These are phyloP conservation scores for Oceanodroma tethys DNA, from an alignment of 2,113 vertebrate genomes.

Conservation along the genomic window DNA sequence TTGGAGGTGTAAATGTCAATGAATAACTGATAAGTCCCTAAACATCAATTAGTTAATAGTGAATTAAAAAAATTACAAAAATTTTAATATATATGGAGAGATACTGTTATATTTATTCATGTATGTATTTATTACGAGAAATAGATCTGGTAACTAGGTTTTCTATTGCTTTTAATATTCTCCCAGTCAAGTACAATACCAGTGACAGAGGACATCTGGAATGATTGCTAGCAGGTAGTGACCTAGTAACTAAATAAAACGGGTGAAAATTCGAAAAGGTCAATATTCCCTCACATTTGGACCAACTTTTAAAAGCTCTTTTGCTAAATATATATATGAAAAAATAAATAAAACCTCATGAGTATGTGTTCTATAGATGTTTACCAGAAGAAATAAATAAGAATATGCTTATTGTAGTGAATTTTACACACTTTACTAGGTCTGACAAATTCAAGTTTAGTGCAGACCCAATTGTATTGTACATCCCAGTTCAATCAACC, in stretches of 20 bases:
- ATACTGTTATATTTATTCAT: not conserved
- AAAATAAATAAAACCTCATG: not conserved
- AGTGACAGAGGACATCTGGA: not conserved
- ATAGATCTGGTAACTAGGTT: not conserved
- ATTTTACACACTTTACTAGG: not conserved
- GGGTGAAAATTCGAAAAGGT: not conserved
- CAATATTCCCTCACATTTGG: not conserved
- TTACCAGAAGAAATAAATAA: not conserved
- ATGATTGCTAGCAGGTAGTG: not conserved
- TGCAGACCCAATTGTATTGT: not conserved
- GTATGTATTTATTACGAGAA: not conserved
- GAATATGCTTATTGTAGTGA: not conserved
- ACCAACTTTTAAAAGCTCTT: not conserved
- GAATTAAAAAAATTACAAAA: not conserved
- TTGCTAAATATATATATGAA: not conserved
- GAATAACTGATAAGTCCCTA: not conserved
- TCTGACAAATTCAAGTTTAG: not conserved
- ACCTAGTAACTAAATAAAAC: not conserved
- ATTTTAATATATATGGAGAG: not conserved
- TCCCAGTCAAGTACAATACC: not conserved
- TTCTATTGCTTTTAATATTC: not conserved
- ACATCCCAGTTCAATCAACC: not conserved
- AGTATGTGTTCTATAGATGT: not conserved
- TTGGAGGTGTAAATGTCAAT: not conserved
- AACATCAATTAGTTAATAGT: not conserved